A percentile compares a stretch with the other conserved stretches of the same genome.
Conservation (phyloP, 2,113 vertebrate genomes). For the Phalacrocorax brasilianus region DNA sequence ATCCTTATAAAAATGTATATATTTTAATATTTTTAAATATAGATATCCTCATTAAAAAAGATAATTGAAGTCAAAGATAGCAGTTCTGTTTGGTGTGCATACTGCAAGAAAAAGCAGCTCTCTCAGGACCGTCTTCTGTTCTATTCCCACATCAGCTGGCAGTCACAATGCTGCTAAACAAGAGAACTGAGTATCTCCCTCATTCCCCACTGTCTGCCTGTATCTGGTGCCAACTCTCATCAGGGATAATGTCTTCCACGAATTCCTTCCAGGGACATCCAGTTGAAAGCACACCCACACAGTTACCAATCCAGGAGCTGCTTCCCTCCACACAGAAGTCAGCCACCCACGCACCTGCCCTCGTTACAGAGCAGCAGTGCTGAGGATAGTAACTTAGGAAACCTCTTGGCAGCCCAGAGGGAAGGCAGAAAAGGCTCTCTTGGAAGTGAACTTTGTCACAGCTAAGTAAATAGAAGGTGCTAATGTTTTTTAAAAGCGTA, state of each 20-base stretch:
- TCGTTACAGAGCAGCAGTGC: background rate
- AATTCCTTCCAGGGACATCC: background rate
- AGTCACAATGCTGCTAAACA: background rate
- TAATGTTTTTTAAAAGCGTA: background rate
- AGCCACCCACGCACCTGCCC: rapidly evolving
- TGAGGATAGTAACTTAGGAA: background rate
- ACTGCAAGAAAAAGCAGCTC: background rate
- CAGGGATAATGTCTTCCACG: background rate
- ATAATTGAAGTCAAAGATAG: background rate
- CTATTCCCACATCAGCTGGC: background rate
- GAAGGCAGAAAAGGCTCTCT: background rate
- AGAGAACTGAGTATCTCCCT: background rate
- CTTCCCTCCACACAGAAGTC: background rate
- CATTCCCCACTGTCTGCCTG: background rate
- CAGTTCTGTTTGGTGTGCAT: background rate
- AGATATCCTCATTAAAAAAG: background rate
- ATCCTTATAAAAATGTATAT: background rate
- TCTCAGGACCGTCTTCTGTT: background rate
- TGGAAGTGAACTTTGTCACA: background rate
- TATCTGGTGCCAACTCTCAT: background rate
- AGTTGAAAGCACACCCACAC: background rate
- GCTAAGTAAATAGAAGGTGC: background rate
- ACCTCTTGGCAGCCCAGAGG: background rate
- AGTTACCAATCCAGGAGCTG: background rate
- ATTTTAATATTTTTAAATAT: too few species aligned